Evolutionary conservation across 2,888 invertebrate species (phyloP).

Genomic region (Temnothorax rugatulus): DNA sequence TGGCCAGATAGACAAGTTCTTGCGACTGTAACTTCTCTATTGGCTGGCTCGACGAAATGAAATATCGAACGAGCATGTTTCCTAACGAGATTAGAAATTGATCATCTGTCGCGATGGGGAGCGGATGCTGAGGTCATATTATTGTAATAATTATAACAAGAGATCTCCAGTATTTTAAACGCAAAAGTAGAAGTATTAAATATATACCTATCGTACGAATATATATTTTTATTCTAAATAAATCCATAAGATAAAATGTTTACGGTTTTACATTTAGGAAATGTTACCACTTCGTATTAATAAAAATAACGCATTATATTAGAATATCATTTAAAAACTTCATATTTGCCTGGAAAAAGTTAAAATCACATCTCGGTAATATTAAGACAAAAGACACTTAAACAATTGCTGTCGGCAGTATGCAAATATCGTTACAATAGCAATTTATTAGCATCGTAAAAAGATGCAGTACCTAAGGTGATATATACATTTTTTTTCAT

Average conservation of each 20-base stretch:
- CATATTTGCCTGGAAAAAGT: too few relatives aligned
- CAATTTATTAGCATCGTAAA: neutral
- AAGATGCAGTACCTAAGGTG: neutral
- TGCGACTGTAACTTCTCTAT: conserved; percentile 79
- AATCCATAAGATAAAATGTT: neutral
- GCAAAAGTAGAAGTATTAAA: neutral
- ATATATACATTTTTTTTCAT: neutral
- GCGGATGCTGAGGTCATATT: neutral
- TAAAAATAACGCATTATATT: neutral
- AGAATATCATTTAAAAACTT: neutral
- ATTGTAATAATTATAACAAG: neutral
- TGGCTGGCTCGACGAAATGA: conserved; percentile 60
- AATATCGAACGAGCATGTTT: conserved; percentile 72
- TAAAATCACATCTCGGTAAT: neutral
- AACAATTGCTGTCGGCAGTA: conserved; percentile 5
- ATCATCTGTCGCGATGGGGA: neutral
- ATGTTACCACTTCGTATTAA: neutral
- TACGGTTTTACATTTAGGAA: neutral
- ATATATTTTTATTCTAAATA: neutral
- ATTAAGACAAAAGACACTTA: neutral
- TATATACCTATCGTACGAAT: neutral
- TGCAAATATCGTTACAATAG: conserved; percentile 15
- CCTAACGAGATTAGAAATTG: conserved; percentile 48
- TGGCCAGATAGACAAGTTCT: conserved; percentile 80
- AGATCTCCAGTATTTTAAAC: neutral